phyloP scores from a whole-genome alignment of 1,140 invertebrate genomes.

The Lordiphosa stackelbergi region DNA sequence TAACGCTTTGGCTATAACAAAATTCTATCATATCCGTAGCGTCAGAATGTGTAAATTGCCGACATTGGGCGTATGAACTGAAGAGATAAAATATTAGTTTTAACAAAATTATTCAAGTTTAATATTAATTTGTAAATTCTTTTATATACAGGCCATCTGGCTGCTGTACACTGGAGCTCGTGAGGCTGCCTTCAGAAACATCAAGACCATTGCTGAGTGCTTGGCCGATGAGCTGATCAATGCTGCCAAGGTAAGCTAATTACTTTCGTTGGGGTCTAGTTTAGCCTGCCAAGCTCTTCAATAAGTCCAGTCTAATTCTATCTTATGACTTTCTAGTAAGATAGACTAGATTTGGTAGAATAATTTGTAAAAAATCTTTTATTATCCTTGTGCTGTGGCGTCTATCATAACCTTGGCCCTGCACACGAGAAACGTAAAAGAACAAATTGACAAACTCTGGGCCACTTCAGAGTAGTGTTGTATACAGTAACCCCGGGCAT shows the following conservation, averaged over 20 bases:
- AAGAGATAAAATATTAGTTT: slow-evolving; percentile 43
- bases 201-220: slow-evolving; percentile 99
- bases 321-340: slow-evolving; percentile 43
- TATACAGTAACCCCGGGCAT: no score
- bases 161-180: slow-evolving; percentile 98
- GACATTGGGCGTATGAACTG: slow-evolving; percentile 68
- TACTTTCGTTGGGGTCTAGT: no score
- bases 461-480: no score
- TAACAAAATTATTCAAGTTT: neutral
- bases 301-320: slow-evolving; percentile 43
- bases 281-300: no score
- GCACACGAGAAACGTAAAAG: no score
- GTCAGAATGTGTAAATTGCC: slow-evolving; percentile 56
- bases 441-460: neutral
- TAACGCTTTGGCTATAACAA: slow-evolving; percentile 50
- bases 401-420: no score
- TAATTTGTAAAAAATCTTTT: slow-evolving; percentile 12
- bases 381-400: neutral
- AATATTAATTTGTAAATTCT: no score
- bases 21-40: slow-evolving; percentile 72
- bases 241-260: slow-evolving; percentile 90
- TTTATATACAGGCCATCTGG: slow-evolving; percentile 89
- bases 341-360: slow-evolving; percentile 61
- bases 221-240: slow-evolving; percentile 99
- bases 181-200: slow-evolving; percentile 99